Percentiles rank a stretch among this genome's conserved stretches.
Evolutionary conservation across 2,888 invertebrate genomes (phyloP).

Genomic region (Eupithecia insigniata): DNA sequence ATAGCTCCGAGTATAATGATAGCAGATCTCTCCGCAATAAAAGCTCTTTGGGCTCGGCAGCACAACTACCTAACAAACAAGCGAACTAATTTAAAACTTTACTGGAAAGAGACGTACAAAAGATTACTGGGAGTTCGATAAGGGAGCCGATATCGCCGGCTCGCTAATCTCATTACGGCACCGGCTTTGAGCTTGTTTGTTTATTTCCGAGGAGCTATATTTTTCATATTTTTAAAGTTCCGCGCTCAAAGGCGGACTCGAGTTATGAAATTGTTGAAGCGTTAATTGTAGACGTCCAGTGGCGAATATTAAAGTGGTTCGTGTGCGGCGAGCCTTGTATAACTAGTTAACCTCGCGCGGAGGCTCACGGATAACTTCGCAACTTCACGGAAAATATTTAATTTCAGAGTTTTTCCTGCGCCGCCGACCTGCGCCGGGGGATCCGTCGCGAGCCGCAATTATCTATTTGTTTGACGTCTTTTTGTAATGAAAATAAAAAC

Average conservation of each 20-base stretch:
- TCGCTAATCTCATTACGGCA: constrained; percentile 77
- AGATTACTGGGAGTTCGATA: constrained; percentile 61
- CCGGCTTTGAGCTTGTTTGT: constrained; percentile 57
- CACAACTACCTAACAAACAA: constrained; percentile 30
- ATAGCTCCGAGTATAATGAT: neutral
- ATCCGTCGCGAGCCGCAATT: constrained; percentile 20
- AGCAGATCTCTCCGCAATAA: constrained; percentile 10
- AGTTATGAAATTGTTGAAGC: constrained; percentile 83
- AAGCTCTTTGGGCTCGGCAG: constrained; percentile 15
- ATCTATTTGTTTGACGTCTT: constrained; percentile 27
- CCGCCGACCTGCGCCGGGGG: constrained; percentile 14
- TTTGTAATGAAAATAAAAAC: constrained; percentile 18
- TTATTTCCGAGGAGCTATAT: constrained; percentile 66
- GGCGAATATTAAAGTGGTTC: constrained; percentile 80
- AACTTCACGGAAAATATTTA: constrained; percentile 58
- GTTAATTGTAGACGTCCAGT: constrained; percentile 82
- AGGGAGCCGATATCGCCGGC: constrained; percentile 52
- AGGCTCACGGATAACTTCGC: constrained; percentile 20
- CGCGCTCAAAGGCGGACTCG: constrained; percentile 77
- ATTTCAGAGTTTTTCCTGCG: constrained; percentile 59
- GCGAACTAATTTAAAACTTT: constrained; percentile 35
- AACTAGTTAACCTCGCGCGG: constrained; percentile 73
- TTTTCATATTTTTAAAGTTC: constrained; percentile 68
- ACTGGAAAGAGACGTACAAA: constrained; percentile 51
- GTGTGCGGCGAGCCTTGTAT: constrained; percentile 64